These are phyloP conservation scores for Mustela lutreola DNA, from an alignment of 2,113 vertebrate genomes.

Conservation along the genomic window DNA sequence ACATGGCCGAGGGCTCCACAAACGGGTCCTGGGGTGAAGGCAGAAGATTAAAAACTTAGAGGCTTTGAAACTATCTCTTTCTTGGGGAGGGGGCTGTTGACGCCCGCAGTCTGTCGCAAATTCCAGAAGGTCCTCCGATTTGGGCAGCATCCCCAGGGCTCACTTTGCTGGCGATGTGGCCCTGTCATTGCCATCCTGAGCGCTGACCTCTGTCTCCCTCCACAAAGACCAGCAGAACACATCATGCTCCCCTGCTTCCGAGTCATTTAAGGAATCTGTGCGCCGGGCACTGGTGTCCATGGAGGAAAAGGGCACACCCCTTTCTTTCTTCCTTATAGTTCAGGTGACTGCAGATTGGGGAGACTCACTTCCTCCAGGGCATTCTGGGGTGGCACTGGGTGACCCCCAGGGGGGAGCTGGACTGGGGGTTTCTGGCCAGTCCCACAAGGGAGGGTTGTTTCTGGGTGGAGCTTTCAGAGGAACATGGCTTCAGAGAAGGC, in stretches of 20 bases:
- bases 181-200: not conserved
- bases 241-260: not conserved
- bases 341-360: not conserved
- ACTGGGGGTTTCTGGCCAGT: not conserved
- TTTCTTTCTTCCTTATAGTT: not conserved
- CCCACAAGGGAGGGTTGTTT: not conserved
- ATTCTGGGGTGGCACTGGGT: not conserved
- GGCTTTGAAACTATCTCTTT: not conserved
- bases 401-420: not conserved
- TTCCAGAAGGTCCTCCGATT: rapidly evolving
- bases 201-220: not conserved
- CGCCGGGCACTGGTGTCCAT: not conserved
- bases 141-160: not conserved
- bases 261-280: not conserved
- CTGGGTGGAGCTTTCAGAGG: not conserved
- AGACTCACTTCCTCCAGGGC: not conserved
- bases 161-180: not conserved
- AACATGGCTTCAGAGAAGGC: not conserved
- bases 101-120: too few relatives aligned
- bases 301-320: not conserved
- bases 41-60: rapidly evolving
- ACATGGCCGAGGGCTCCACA: not conserved
- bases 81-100: rapidly evolving
- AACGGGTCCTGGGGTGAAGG: not conserved
- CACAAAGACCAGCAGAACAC: not conserved